Conservation (phyloP, 2,113 vertebrate species). For the Pavo muticus region DNA sequence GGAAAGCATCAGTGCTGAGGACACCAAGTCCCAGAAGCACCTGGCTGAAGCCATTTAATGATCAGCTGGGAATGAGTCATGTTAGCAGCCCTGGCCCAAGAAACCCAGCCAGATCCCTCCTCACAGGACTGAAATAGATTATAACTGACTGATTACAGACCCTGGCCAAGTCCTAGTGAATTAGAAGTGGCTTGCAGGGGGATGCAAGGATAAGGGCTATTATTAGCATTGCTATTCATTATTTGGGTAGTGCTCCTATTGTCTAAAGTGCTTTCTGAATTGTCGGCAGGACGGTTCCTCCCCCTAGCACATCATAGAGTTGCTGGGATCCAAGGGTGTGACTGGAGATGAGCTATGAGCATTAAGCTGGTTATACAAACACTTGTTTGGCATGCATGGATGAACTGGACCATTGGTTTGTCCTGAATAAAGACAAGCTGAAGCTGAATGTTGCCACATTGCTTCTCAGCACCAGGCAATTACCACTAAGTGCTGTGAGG, state of each 20-base stretch:
- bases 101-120: constrained; percentile 37
- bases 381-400: not conserved
- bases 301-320: not conserved
- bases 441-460: fast-evolving
- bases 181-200: not conserved
- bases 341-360: constrained; percentile 36
- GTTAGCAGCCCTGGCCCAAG: not conserved
- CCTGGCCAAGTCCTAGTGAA: constrained; percentile 17
- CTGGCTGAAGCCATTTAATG: constrained; percentile 22
- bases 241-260: not conserved
- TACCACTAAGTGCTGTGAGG: fast-evolving
- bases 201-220: constrained; percentile 17
- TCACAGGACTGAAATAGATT: constrained; percentile 26
- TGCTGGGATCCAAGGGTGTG: constrained; percentile 26
- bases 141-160: not conserved
- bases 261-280: not conserved
- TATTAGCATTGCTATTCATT: constrained; percentile 18
- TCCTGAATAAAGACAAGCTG: fast-evolving
- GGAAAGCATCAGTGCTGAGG: constrained; percentile 12
- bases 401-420: not conserved
- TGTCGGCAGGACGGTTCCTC: not conserved
- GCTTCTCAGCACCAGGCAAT: fast-evolving
- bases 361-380: not conserved
- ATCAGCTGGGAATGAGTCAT: constrained; percentile 59
- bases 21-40: constrained; percentile 23